Base-by-base conservation (phyloP, 2,113 vertebrate genomes). In the Neogale vison region DNA sequence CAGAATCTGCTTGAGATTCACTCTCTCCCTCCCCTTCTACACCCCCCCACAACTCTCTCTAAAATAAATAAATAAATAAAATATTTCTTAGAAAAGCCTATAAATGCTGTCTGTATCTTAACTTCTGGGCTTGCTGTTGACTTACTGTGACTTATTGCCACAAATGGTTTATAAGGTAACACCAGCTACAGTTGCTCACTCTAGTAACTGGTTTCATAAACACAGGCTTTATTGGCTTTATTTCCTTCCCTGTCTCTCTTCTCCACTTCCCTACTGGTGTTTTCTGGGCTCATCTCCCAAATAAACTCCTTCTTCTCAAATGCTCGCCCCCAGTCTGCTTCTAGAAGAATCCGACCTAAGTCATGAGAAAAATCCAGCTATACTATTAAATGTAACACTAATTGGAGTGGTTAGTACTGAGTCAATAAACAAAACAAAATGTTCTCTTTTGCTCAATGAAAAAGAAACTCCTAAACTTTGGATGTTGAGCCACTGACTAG, bases 361-460 rank as follows among this genome's bases (percentile, higher is more conserved):
- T 72, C 59, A 83, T 7, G 12, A 52, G 50, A 83, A 89, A 89
- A 92, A 86, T 8, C 2, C 59, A 93, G 36, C 47, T 50, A 42
- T 95, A 89, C 11, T 80, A 94, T 93, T 29, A 86, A 89, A 45
- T 80, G 76, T 57, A 93, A 59, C 55, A 65, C n/a, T 88, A 87
- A 93, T 31, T 91, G 21, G 8, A 89, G 1, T 57, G 61, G 61
- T 77, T 65, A 71, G 84, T 71, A 57, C 59, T 61, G 31, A 87
- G 71, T 94, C 94, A 89, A 95, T 93, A 97, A 98, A 80, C 69
- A 94, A 92, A 97, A 76, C 69, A 94, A 92, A 97, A 76, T 90
- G 59, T 89, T 92, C 26, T 92, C 59, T 96, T 97, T 86, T 31
- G 17, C 29, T 65, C 87, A 94, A 65, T 89, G 26, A 76, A 90